Conservation (phyloP, 2,888 invertebrate genomes). For the Miltochrista miniata region DNA sequence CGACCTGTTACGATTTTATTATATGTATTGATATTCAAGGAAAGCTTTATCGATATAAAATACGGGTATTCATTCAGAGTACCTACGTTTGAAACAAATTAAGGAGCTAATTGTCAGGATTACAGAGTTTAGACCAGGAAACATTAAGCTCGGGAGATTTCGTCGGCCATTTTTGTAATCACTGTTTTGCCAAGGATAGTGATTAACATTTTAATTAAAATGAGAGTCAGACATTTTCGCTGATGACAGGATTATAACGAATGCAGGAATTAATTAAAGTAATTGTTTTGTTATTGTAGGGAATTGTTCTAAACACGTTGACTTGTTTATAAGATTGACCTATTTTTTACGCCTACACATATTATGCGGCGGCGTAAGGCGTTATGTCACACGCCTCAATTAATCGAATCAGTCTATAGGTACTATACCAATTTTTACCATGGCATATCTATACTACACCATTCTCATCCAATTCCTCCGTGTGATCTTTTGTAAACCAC, state of each 20-base stretch:
- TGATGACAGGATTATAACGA: background rate
- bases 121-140: conserved; percentile 25
- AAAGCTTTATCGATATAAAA: background rate
- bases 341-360: too few species aligned
- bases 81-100: conserved; percentile 22
- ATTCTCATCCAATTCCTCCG: too few species aligned
- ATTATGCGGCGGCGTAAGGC: too few species aligned
- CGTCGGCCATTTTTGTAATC: conserved; percentile 26
- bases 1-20: too few species aligned
- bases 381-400: too few species aligned
- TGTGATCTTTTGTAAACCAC: too few species aligned
- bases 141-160: conserved; percentile 27
- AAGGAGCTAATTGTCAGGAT: conserved; percentile 48
- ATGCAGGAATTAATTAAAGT: background rate
- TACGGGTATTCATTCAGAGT: conserved; percentile 19
- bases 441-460: too few species aligned
- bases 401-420: too few species aligned
- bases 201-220: conserved; percentile 10
- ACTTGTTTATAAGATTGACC: too few species aligned
- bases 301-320: too few species aligned
- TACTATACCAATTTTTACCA: too few species aligned
- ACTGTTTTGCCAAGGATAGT: conserved; percentile 25
- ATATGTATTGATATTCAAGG: too few species aligned
- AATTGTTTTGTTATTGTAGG: background rate
- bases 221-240: background rate